A percentile compares a stretch with the other conserved stretches of the same genome.
Evolutionary conservation across 2,888 invertebrate species (phyloP).

Genomic region (Dicycla oo): DNA sequence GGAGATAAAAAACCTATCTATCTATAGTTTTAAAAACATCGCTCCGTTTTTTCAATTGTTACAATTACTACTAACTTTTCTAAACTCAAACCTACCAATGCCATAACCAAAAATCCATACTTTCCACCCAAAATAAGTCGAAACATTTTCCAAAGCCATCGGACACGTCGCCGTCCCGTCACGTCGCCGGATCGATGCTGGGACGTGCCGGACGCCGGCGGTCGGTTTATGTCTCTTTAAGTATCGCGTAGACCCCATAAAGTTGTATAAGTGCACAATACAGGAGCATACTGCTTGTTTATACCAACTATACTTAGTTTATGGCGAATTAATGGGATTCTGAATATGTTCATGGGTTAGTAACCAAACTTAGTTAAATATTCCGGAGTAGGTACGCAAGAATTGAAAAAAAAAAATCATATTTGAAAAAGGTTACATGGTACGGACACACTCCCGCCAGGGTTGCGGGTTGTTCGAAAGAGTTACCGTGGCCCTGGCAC

Average conservation of each 20-base stretch:
- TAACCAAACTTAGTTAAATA: conserved; percentile 2
- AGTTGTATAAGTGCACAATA: conserved; percentile 53
- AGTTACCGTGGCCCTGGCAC: too few relatives aligned
- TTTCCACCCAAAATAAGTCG: conserved; percentile 21
- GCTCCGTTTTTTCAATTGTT: too few relatives aligned
- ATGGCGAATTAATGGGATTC: conserved; percentile 48
- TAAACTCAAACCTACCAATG: neutral
- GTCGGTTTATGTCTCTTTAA: conserved; percentile 64
- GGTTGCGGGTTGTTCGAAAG: too few relatives aligned
- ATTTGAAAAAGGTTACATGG: too few relatives aligned
- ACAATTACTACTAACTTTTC: conserved; percentile 11
- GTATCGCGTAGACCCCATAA: conserved; percentile 57
- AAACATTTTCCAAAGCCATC: conserved; percentile 32
- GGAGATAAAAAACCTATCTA: too few relatives aligned
- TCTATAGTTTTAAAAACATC: too few relatives aligned
- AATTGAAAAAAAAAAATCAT: neutral
- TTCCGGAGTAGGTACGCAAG: neutral
- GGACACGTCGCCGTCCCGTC: conserved; percentile 60
- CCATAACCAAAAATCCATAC: conserved; percentile 22
- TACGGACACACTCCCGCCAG: too few relatives aligned
- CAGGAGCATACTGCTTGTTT: conserved; percentile 50
- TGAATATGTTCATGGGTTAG: conserved; percentile 32
- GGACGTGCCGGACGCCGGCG: conserved; percentile 65
- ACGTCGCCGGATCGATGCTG: conserved; percentile 65
- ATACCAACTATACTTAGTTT: conserved; percentile 43